phyloP scores from a whole-genome alignment of 2,113 vertebrate genomes.

The Tiliqua scincoides region DNA sequence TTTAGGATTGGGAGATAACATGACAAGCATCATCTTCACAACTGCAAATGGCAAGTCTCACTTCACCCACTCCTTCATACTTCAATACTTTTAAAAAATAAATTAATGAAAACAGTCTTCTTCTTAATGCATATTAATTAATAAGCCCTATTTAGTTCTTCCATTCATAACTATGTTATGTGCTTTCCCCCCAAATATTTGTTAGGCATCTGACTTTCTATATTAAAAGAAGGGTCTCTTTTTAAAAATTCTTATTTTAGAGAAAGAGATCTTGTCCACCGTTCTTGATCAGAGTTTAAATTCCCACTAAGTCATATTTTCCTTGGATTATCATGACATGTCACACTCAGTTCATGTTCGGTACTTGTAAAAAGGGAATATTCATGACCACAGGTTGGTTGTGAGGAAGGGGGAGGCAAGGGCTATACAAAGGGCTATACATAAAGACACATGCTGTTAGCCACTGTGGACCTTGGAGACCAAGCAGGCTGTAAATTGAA shows the following conservation, averaged over 20 bases:
- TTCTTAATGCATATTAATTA: conserved; percentile 55
- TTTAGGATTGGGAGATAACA: conserved; percentile 71
- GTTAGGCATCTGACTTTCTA: conserved; percentile 5
- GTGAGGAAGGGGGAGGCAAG: not conserved
- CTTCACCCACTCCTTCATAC: conserved; percentile 56
- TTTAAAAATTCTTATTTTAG: not conserved
- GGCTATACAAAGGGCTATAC: not conserved
- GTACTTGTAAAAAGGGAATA: not conserved
- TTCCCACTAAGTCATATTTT: not conserved
- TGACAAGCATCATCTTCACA: conserved; percentile 67
- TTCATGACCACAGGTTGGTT: not conserved
- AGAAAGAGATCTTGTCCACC: not conserved
- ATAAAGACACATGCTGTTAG: not conserved
- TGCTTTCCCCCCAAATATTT: not conserved
- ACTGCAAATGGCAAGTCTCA: conserved; percentile 59
- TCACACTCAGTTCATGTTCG: not conserved
- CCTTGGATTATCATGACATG: not conserved
- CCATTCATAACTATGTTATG: conserved; percentile 26
- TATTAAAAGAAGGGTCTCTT: not conserved
- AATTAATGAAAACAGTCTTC: conserved; percentile 63
- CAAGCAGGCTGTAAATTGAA: not conserved
- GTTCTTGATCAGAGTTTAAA: conserved; percentile 18
- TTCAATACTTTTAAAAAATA: conserved; percentile 63
- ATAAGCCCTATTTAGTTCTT: conserved; percentile 54
- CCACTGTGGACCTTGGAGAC: not conserved